Base-by-base conservation (phyloP, 92 coral and sea anemone species). In the Metridium senile region DNA sequence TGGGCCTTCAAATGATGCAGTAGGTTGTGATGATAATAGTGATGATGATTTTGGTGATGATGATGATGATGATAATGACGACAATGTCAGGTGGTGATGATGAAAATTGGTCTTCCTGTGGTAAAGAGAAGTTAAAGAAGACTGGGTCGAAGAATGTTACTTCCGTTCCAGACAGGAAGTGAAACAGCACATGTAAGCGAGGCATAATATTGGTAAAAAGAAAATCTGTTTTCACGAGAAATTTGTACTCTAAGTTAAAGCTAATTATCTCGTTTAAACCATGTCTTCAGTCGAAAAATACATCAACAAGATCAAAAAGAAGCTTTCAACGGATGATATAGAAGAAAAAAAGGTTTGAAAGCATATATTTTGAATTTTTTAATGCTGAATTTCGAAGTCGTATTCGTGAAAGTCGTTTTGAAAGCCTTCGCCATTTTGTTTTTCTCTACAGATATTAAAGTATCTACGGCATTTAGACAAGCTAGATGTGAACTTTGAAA, bases 241-340 rank as follows among this genome's bases (percentile, higher is more conserved):
- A 34, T 27, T 9, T 45, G 51, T 45, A 54, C 35, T 26, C 29
- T 31, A 26, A 13, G 9, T 57, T 58, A 16, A 26, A 26, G 67
- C 68, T 23, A 29, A 33, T 23, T 26, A 1, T 1, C 2, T 34
- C 10, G 25, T 33, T 56, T 58, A 10, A n/a, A 26, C 0, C 18
- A 91, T 91, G 97, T 70, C 91, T 28, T 77, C 79, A 33, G 81
- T 88, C 7, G 97, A 91, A 76, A 82, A 82, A 56, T 82, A 74
- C 56, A 63, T 95, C 61, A 77, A 83, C 35, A 95, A 95, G 83
- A 87, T 92, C 19, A 93, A 95, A 74, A 95, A 87, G 59, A 90
- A 85, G 51, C 75, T 95, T 45, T 80, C 71, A 68, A 72, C 75
- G 33, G 90, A 84, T 46, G 75, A 90, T 16, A 78, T 95, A 6